Conservation (phyloP, 2,888 invertebrate genomes). For the Clanis bilineata region DNA sequence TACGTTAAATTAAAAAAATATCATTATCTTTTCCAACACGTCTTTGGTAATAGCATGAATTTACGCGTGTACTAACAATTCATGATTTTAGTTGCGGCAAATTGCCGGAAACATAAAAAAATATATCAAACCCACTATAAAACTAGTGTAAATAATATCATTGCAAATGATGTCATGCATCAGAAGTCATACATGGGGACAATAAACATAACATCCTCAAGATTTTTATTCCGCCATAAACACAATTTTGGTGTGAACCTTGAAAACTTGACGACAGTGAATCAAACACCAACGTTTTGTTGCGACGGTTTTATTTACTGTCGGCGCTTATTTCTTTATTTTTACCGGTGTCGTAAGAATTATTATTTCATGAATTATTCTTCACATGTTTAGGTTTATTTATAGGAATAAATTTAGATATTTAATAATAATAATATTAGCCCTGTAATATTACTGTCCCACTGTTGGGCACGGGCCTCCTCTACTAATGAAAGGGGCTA, state of each 20-base stretch:
- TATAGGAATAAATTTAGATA: too few species aligned
- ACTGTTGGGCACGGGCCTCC: too few species aligned
- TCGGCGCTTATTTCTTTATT: neutral
- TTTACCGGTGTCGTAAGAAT: neutral
- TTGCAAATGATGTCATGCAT: neutral
- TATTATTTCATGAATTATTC: too few species aligned
- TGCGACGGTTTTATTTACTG: slow-evolving; percentile 4
- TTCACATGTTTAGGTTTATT: too few species aligned
- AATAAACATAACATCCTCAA: slow-evolving; percentile 18
- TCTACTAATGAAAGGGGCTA: too few species aligned
- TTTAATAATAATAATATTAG: too few species aligned
- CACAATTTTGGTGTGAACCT: slow-evolving; percentile 27
- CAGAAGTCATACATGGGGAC: slow-evolving; percentile 5
- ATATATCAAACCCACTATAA: neutral
- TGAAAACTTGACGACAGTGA: slow-evolving; percentile 22
- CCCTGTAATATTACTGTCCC: too few species aligned
- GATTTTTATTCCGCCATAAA: slow-evolving; percentile 25
- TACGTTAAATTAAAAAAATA: too few species aligned
- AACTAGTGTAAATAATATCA: slow-evolving; percentile 13
- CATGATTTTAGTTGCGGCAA: slow-evolving; percentile 2
- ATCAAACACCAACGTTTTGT: slow-evolving; percentile 18
- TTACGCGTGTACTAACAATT: neutral
- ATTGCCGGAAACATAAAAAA: slow-evolving; percentile 12
- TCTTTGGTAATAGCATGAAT: neutral
- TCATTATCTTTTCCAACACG: neutral